Conservation (phyloP, 2,888 invertebrate genomes). For the Lumbricus terrestris region DNA sequence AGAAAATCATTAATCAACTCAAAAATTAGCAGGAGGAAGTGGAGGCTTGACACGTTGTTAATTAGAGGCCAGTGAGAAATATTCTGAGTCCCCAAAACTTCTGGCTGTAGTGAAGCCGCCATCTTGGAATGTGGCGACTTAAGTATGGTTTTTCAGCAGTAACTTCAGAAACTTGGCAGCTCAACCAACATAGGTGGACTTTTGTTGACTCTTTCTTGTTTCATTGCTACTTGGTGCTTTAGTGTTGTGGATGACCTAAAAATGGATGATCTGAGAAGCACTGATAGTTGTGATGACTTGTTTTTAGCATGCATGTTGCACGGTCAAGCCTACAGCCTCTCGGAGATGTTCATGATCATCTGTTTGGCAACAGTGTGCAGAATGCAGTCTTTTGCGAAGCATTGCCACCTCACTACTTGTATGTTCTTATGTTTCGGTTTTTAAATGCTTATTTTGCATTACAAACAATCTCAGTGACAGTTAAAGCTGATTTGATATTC, state of each 20-base stretch:
- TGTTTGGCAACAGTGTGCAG: not conserved
- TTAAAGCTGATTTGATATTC: not conserved
- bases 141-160: too few relatives aligned
- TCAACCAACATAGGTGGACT: too few relatives aligned
- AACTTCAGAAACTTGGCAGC: too few relatives aligned
- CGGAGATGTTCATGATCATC: slow-evolving; percentile 3
- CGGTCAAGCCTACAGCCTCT: not conserved
- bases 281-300: not conserved
- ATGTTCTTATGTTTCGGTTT: not conserved
- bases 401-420: not conserved
- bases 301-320: not conserved
- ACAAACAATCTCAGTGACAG: not conserved
- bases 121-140: too few relatives aligned
- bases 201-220: not conserved
- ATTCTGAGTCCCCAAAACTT: too few relatives aligned
- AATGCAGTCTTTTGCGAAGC: not conserved
- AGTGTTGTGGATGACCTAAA: not conserved
- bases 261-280: not conserved
- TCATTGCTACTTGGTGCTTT: not conserved
- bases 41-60: too few relatives aligned
- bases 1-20: too few relatives aligned
- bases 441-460: not conserved
- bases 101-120: too few relatives aligned
- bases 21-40: too few relatives aligned
- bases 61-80: too few relatives aligned